Conservation (phyloP, 2,888 invertebrate species). For the Tethea ocularis region DNA sequence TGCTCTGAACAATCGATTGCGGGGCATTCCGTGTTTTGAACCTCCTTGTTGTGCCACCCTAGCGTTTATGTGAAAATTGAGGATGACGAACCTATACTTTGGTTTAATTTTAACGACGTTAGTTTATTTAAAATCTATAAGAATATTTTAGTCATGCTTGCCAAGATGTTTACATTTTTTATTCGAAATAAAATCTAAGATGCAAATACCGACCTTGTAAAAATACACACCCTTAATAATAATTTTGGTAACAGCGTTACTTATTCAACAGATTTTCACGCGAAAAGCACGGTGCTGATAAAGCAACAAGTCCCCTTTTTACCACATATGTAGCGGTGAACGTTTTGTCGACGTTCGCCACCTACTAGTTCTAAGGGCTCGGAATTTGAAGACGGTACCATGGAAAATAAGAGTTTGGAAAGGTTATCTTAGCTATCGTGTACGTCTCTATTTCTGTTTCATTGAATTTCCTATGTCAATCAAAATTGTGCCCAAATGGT, state of each 20-base stretch:
- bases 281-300: constrained; percentile 68
- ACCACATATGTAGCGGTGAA: constrained; percentile 55
- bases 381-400: constrained; percentile 34
- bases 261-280: constrained; percentile 55
- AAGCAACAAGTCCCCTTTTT: constrained; percentile 79
- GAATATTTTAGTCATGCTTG: too few relatives aligned
- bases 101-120: not conserved
- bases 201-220: too few relatives aligned
- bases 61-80: constrained; percentile 16
- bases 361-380: constrained; percentile 35
- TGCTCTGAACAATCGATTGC: constrained; percentile 54
- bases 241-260: constrained; percentile 39
- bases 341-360: constrained; percentile 58
- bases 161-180: too few relatives aligned
- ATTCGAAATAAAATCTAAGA: too few relatives aligned
- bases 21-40: constrained; percentile 55
- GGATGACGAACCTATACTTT: not conserved
- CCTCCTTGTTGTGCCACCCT: constrained; percentile 47
- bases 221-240: constrained; percentile 8
- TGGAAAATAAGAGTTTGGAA: not conserved
- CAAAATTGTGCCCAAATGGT: too few relatives aligned
- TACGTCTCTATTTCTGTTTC: too few relatives aligned
- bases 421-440: not conserved
- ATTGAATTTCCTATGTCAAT: too few relatives aligned
- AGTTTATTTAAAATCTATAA: too few relatives aligned